Conservation (phyloP, 2,113 vertebrate genomes). For the Pedionomus torquatus region DNA sequence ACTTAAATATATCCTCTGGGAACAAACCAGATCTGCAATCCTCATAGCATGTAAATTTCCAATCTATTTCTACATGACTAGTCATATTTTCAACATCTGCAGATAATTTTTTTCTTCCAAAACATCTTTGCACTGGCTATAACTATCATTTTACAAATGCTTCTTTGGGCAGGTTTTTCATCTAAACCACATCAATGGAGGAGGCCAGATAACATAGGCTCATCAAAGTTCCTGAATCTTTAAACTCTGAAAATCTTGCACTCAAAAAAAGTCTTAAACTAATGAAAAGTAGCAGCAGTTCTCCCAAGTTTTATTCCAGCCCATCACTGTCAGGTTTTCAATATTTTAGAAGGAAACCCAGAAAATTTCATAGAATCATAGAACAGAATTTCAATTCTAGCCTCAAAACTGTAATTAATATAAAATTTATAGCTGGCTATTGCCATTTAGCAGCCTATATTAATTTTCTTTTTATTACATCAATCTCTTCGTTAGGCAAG, state of each 20-base stretch:
- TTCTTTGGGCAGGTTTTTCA: not conserved
- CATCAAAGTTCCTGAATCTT: not conserved
- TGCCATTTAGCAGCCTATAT: not conserved
- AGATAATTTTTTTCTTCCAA: not conserved
- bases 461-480: constrained; percentile 32
- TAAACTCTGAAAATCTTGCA: not conserved
- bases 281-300: not conserved
- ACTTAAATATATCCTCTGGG: not conserved
- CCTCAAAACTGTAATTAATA: constrained; percentile 9
- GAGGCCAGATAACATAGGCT: not conserved
- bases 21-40: constrained; percentile 29
- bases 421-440: not conserved
- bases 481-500: not conserved
- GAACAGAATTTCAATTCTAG: not conserved
- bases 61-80: not conserved
- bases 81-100: not conserved
- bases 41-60: not conserved
- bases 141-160: not conserved
- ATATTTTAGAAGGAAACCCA: not conserved
- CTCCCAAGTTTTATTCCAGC: not conserved
- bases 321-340: not conserved
- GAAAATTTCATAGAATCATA: not conserved
- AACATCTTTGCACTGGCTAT: not conserved
- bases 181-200: not conserved
- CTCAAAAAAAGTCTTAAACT: not conserved